Conservation (phyloP, 2,888 invertebrate species). For the Candidula unifasciata region DNA sequence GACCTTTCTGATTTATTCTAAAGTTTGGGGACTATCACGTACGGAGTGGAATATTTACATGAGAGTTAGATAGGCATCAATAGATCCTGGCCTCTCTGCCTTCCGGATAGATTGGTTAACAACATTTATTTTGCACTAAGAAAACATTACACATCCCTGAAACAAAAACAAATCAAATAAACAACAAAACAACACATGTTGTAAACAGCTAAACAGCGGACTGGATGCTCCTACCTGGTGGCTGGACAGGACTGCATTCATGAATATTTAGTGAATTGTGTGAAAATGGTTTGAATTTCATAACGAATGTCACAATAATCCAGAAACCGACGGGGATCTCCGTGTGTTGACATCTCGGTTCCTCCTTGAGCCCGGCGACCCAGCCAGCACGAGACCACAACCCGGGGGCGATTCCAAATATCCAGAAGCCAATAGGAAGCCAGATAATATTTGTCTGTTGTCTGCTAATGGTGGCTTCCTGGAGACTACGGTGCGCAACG, state of each 20-base stretch:
- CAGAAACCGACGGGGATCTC: not conserved
- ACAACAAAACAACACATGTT: too few relatives aligned
- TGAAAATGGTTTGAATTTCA: conserved; percentile 32
- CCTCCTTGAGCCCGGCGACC: not conserved
- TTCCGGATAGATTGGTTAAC: too few relatives aligned
- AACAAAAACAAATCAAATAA: too few relatives aligned
- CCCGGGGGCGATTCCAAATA: not conserved
- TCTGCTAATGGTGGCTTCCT: not conserved
- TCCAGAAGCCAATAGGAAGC: conserved; percentile 31
- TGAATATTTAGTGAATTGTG: not conserved
- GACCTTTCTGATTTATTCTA: too few relatives aligned
- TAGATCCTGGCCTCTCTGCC: too few relatives aligned
- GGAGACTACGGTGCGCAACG: not conserved
- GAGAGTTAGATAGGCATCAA: too few relatives aligned
- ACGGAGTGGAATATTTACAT: too few relatives aligned
- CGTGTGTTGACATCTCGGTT: conserved; percentile 3
- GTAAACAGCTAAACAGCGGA: too few relatives aligned
- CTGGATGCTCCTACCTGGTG: conserved; percentile 25
- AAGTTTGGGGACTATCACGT: too few relatives aligned
- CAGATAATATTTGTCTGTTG: not conserved
- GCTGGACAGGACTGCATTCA: not conserved
- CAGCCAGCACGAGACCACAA: not conserved
- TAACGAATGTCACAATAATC: conserved; percentile 30
- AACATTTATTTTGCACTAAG: too few relatives aligned
- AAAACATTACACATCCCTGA: too few relatives aligned